phyloP scores from a whole-genome alignment of 2,113 vertebrate species.

The Podarcis cretensis region DNA sequence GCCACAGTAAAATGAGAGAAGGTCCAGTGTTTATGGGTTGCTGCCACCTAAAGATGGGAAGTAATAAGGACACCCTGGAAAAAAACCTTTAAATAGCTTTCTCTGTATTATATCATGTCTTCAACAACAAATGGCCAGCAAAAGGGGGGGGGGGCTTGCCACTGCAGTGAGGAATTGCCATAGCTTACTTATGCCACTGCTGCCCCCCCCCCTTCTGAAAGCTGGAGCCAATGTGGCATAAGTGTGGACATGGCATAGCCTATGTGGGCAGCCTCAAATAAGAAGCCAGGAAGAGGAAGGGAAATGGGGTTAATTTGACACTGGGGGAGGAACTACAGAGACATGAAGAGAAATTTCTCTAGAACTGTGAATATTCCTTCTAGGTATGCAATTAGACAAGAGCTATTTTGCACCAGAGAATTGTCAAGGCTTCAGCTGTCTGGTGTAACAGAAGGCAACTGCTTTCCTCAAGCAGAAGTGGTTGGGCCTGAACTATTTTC shows the following conservation, averaged over 20 bases:
- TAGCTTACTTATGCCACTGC: background rate
- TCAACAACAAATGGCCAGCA: background rate
- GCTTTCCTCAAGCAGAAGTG: background rate
- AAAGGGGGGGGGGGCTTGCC: too few relatives aligned
- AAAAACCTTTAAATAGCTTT: background rate
- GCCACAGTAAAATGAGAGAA: background rate
- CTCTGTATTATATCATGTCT: background rate
- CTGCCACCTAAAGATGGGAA: conserved; percentile 69
- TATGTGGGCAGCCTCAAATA: too few relatives aligned
- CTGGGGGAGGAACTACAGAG: background rate
- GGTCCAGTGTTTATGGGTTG: conserved; percentile 51
- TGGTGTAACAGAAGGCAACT: background rate
- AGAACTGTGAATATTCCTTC: background rate
- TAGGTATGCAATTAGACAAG: background rate
- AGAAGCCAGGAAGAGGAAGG: background rate
- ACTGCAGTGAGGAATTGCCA: background rate
- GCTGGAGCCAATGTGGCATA: background rate
- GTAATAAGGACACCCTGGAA: background rate
- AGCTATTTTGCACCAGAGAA: background rate
- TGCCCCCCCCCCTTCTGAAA: background rate
- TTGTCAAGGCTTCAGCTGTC: background rate
- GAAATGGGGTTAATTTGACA: background rate
- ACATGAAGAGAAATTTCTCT: background rate
- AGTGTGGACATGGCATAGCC: too few relatives aligned
- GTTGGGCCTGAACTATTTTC: background rate